Evolutionary conservation across 1,140 invertebrate species (phyloP).

Genomic region (Platorchestia sp.): DNA sequence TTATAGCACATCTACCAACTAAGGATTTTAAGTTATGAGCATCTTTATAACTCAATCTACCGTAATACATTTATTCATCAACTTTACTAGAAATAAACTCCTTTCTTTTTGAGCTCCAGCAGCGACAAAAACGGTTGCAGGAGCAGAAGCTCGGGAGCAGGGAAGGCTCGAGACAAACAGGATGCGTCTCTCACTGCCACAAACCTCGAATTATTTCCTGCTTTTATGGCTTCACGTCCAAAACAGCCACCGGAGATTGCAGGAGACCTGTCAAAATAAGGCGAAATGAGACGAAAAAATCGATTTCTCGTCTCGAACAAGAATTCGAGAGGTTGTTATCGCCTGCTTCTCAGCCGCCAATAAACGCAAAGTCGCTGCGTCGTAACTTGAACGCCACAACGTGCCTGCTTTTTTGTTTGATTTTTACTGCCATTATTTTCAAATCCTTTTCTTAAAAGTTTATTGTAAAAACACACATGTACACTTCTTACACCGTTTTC

Average conservation of each 20-base stretch:
- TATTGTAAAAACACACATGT: background rate
- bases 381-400: background rate
- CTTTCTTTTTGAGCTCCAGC: too few species aligned
- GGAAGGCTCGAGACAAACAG: background rate
- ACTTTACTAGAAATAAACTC: too few species aligned
- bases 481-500: background rate
- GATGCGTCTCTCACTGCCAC: background rate
- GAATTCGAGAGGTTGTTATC: background rate
- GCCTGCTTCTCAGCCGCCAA: background rate
- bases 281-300: background rate
- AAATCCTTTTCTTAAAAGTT: background rate
- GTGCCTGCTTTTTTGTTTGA: background rate
- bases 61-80: too few species aligned
- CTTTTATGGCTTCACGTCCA: background rate
- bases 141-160: background rate
- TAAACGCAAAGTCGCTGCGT: background rate
- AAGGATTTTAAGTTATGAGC: too few species aligned
- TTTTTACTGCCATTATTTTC: background rate
- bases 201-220: background rate
- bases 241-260: constrained; percentile 5
- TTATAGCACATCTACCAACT: too few species aligned
- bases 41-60: too few species aligned
- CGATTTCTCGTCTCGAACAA: background rate
- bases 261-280: background rate
- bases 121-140: background rate